phyloP scores from a whole-genome alignment of 2,113 vertebrate species.

The Poeciliopsis retropinna region DNA sequence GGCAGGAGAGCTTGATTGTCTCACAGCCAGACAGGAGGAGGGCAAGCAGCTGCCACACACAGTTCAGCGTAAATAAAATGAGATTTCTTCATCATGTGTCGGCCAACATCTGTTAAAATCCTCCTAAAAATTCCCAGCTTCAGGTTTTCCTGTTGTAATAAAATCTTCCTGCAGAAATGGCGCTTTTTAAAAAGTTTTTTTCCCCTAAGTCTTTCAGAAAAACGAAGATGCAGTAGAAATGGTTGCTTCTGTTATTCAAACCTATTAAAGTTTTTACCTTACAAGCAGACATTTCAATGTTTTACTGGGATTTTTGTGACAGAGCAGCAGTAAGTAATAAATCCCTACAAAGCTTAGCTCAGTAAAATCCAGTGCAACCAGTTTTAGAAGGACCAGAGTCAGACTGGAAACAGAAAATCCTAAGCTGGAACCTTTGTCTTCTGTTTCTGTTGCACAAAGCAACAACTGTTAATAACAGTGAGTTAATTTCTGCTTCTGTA shows the following conservation, averaged over 20 bases:
- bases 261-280: background rate
- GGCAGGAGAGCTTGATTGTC: constrained; percentile 66
- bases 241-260: background rate
- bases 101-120: background rate
- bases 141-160: background rate
- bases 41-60: constrained; percentile 32
- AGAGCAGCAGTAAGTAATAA: background rate
- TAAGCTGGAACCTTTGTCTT: no score
- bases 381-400: no score
- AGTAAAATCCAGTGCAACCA: no score
- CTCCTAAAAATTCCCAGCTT: background rate
- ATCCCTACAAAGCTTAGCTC: no score
- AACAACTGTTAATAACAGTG: no score
- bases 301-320: background rate
- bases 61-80: background rate
- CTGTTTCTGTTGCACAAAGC: no score
- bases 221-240: background rate
- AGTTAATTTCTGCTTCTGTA: no score
- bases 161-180: background rate
- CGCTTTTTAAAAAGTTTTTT: background rate
- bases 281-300: background rate
- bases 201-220: background rate
- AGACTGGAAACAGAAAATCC: no score
- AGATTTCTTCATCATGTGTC: background rate
- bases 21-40: constrained; percentile 54